Evolutionary conservation across 2,113 vertebrate species (phyloP), one percentile per base, ranked within the genome.

Genomic region (Misgurnus mizolepis): DNA sequence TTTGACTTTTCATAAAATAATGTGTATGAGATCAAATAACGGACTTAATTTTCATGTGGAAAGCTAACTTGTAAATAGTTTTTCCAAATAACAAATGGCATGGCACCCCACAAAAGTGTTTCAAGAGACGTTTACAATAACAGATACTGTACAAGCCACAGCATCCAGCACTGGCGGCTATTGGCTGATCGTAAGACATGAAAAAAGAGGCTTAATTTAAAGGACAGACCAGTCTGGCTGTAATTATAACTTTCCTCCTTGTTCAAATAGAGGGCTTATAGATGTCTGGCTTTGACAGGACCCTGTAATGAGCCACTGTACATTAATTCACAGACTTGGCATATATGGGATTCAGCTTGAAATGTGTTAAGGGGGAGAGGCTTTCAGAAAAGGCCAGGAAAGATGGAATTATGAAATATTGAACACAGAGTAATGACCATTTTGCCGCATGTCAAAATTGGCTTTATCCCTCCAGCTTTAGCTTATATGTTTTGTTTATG

Each of bases 381-480:
- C 7, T 9, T 49, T 64, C 34, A 50, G 68, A 65, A 58, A 70
- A 49, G 18, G 17, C 27, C n/a, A 78, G 64, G 74, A 78, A 81
- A 80, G 43, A 82, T 80, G 62, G 74, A 79, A 82, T 79, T 67
- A 80, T 86, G 64, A 86, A 86, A 77, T 86, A 86, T 84, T 84
- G 75, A 86, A 78, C 58, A 78, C 56, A 66, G 61, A 40, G 70
- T 80, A 84, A 75, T 78, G 80, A 64, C 73, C 70, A 73, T 78
- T 73, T 76, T 68, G 58, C 40, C 68, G 69, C 47, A 82, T 43
- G 71, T 39, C 53, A 68, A 76, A 70, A 47, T 58, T 76, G 71
- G 27, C 49, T 67, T 60, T 49, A 58, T 64, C 15, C 67, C 64
- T 75, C 10, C 34, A n/a, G 67, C 50, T 53, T 47, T 41, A 79